Base-by-base conservation (phyloP, 2,797 vertebrate species). In the Crotalus adamanteus region DNA sequence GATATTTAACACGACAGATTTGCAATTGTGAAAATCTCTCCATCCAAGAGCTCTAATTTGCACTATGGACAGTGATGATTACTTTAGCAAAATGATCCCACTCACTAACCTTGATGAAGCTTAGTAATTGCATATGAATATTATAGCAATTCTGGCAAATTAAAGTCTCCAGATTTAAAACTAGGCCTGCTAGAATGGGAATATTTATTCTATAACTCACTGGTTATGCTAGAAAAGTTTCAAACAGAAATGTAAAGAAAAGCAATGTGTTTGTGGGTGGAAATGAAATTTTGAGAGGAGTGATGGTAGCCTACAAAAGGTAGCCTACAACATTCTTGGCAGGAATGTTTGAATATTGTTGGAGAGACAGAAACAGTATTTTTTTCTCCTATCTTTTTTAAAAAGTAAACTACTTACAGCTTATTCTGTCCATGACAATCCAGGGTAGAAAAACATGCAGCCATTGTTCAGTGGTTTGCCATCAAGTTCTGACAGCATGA, bases 1-100 rank as follows among this genome's bases (percentile, higher is more conserved):
- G 94, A 96, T 94, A 95, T 95, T 97, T 97, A 96, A 94, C 94
- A 89, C 95, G 96, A 97, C 96, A 95, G 95, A 90, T 92, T 96
- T 95, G 96, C 97, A 91, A 97, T 90, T 94, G 93, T 94, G 85
- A 96, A 96, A 96, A 96, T 93, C 93, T 88, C 69, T 97, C 95
- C 93, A 96, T 94, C 86, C 85, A 96, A 95, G 96, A 97, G 96
- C 53, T 97, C 61, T 85, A 97, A 89, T 96, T 97, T 96, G 89
- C 94, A 93, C 95, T 96, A 93, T 90, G 96, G 96, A 94, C 96
- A 96, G 94, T 92, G 92, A 96, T 89, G 96, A 96, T 63, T 94
- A 73, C 87, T 97, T 78, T 96, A 95, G 94, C 94, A 96, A 93
- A 97, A 88, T 93, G 92, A 96, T 96, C 94, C 90, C 92, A 94